These are phyloP conservation scores for Charina bottae DNA, from an alignment of 2,113 vertebrate genomes.

Conservation along the genomic window DNA sequence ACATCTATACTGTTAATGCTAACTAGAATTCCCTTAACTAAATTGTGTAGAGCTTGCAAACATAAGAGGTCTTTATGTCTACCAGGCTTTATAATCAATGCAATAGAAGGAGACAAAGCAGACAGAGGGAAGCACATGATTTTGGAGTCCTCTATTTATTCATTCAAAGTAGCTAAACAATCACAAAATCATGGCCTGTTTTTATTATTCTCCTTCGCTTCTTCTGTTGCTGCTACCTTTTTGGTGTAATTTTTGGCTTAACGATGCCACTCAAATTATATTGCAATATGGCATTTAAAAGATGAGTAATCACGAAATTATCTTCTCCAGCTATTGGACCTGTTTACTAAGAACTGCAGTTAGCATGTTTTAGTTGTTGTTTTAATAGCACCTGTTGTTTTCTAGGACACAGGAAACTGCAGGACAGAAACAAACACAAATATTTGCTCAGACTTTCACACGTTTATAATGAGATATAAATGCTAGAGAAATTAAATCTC, in stretches of 20 bases:
- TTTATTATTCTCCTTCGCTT: neutral
- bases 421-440: slow-evolving; percentile 40
- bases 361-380: slow-evolving; percentile 8
- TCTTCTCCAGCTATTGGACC: neutral
- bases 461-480: slow-evolving; percentile 32
- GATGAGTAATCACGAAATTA: slow-evolving; percentile 9
- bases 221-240: neutral
- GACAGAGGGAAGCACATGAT: neutral
- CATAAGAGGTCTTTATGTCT: neutral
- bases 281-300: neutral
- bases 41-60: neutral
- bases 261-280: neutral
- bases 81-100: neutral
- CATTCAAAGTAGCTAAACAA: neutral
- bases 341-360: neutral
- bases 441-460: slow-evolving; percentile 42
- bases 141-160: neutral
- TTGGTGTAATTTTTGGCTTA: neutral
- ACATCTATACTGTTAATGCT: too few species aligned
- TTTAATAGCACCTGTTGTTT: slow-evolving; percentile 25
- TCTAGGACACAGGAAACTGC: slow-evolving; percentile 28
- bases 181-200: neutral
- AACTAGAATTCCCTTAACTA: too few species aligned
- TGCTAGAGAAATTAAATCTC: slow-evolving; percentile 53
- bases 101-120: neutral